Conservation (phyloP, 92 coral and sea anemone species). For the Micromussa lordhowensis region DNA sequence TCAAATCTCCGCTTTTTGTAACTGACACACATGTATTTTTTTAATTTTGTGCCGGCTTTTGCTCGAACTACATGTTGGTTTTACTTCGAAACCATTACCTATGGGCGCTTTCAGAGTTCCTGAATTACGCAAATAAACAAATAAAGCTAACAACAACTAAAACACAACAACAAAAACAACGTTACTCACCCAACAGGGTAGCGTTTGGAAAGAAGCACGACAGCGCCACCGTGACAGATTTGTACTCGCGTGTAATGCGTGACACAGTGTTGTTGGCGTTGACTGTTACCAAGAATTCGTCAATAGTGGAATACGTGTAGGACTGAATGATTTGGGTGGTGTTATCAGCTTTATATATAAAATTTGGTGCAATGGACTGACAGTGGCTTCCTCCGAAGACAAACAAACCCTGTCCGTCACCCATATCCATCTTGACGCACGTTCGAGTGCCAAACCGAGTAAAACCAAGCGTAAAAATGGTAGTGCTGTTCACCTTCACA, state of each 20-base stretch:
- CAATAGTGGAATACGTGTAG: conserved; percentile 56
- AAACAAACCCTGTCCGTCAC: conserved; percentile 56
- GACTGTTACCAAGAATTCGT: conserved; percentile 66
- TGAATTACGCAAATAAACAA: background rate
- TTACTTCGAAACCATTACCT: background rate
- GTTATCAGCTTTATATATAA: background rate
- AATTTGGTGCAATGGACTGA: background rate
- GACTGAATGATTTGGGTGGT: conserved; percentile 20
- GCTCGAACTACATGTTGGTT: background rate
- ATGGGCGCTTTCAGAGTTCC: background rate
- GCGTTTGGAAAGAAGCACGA: conserved; percentile 78
- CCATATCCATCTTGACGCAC: conserved; percentile 71
- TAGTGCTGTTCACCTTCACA: conserved; percentile 52
- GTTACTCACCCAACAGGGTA: conserved; percentile 71
- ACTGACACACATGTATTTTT: background rate
- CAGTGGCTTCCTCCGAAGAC: conserved; percentile 73
- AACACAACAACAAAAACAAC: background rate
- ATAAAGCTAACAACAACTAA: background rate
- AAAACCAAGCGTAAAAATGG: conserved; percentile 59
- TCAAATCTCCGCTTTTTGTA: background rate
- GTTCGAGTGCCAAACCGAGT: conserved; percentile 74
- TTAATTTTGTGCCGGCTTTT: background rate
- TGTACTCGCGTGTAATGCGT: conserved; percentile 29
- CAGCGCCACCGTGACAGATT: conserved; percentile 62
- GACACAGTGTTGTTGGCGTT: conserved; percentile 82